Percentiles rank a stretch among this genome's conserved stretches.
Evolutionary conservation across 2,797 vertebrate species (phyloP).

Genomic region (Poeciliopsis infans): DNA sequence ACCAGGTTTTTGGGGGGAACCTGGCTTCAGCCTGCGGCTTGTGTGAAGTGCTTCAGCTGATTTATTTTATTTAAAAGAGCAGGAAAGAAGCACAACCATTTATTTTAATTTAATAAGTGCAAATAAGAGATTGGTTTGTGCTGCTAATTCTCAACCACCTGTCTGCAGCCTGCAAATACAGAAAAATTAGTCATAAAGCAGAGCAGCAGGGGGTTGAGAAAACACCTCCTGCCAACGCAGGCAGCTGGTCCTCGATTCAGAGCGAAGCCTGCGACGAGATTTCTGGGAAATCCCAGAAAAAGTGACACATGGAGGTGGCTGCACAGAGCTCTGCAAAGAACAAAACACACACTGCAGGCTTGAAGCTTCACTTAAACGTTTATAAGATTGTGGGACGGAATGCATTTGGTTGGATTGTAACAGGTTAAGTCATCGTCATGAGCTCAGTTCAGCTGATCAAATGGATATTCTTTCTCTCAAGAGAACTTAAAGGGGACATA

Average conservation of each 20-base stretch:
- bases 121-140: not conserved
- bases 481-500: too few relatives aligned
- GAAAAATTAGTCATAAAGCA: conserved; percentile 6
- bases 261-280: conserved; percentile 40
- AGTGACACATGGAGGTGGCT: conserved; percentile 10
- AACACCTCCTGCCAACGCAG: conserved; percentile 59
- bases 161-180: conserved; percentile 26
- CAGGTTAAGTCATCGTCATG: not conserved
- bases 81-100: not conserved
- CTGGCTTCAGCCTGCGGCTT: conserved; percentile 51
- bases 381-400: not conserved
- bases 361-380: not conserved
- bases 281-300: conserved; percentile 38
- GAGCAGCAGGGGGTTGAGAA: conserved; percentile 44
- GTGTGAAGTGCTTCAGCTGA: conserved; percentile 12
- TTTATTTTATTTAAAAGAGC: not conserved
- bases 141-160: conserved; percentile 1
- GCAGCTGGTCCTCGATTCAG: conserved; percentile 47
- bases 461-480: not conserved
- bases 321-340: not conserved
- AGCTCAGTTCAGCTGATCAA: not conserved
- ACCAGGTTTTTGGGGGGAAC: conserved; percentile 63
- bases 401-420: not conserved
- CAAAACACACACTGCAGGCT: not conserved
- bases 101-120: not conserved